Conservation (phyloP, 1,140 invertebrate genomes). For the Cyclina sinensis region DNA sequence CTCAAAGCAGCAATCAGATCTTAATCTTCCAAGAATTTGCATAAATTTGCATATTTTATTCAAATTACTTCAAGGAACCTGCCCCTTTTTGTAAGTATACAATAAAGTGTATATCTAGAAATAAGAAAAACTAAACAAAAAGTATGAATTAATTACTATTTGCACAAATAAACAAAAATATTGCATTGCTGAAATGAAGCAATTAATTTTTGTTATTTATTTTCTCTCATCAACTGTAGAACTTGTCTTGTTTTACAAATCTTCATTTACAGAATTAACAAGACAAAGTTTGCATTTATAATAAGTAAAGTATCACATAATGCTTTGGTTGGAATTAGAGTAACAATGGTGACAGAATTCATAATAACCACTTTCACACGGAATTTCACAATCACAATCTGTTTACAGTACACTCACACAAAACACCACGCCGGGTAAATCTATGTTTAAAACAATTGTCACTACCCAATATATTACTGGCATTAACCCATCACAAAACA, state of each 20-base stretch:
- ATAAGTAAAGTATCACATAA: neutral
- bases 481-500: too few species aligned
- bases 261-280: too few species aligned
- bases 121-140: neutral
- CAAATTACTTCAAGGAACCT: neutral
- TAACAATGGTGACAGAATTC: neutral
- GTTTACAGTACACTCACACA: neutral
- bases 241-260: too few species aligned
- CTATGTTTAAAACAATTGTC: too few species aligned
- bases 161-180: too few species aligned
- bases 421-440: too few species aligned
- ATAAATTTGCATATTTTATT: neutral
- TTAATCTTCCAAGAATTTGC: constrained; percentile 14
- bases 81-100: neutral
- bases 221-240: too few species aligned
- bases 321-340: constrained; percentile 9
- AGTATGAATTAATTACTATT: neutral
- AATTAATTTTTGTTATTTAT: too few species aligned
- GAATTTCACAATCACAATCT: neutral
- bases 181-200: too few species aligned
- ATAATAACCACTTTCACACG: neutral
- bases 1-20: neutral
- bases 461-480: too few species aligned
- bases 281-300: too few species aligned
- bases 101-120: neutral